These are phyloP conservation scores for Aphis gossypii DNA, from an alignment of 1,140 invertebrate genomes.

Conservation along the genomic window DNA sequence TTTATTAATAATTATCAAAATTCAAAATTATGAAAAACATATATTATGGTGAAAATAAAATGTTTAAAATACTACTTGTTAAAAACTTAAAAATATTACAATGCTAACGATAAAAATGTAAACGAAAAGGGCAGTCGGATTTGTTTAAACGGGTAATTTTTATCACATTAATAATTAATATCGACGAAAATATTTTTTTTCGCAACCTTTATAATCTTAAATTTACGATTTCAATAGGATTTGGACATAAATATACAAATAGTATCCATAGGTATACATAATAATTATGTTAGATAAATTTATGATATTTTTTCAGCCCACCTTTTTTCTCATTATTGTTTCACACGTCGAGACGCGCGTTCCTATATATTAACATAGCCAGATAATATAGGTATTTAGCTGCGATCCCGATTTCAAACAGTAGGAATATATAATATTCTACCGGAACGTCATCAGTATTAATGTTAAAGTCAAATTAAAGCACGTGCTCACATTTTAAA, in stretches of 20 bases:
- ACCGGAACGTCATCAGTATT: background rate
- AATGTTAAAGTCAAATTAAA: background rate
- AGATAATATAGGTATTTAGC: background rate
- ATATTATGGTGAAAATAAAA: background rate
- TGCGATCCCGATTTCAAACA: background rate
- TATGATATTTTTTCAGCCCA: background rate
- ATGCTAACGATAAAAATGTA: background rate
- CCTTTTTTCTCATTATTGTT: background rate
- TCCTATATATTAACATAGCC: background rate
- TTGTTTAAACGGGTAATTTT: background rate
- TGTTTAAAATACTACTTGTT: background rate
- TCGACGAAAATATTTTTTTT: background rate
- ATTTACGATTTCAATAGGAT: background rate
- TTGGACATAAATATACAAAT: background rate
- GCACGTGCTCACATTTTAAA: background rate
- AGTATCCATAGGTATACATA: background rate
- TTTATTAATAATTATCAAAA: background rate
- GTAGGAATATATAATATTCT: background rate
- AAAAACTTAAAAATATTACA: background rate
- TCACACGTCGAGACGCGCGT: background rate
- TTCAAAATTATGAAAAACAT: background rate
- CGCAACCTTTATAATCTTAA: background rate
- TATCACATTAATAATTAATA: background rate
- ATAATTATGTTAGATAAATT: background rate
- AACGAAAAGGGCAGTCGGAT: background rate